Evolutionary conservation across 2,888 invertebrate species (phyloP), one percentile per base, ranked within the genome.

Genomic region (Allolobophora icterica): DNA sequence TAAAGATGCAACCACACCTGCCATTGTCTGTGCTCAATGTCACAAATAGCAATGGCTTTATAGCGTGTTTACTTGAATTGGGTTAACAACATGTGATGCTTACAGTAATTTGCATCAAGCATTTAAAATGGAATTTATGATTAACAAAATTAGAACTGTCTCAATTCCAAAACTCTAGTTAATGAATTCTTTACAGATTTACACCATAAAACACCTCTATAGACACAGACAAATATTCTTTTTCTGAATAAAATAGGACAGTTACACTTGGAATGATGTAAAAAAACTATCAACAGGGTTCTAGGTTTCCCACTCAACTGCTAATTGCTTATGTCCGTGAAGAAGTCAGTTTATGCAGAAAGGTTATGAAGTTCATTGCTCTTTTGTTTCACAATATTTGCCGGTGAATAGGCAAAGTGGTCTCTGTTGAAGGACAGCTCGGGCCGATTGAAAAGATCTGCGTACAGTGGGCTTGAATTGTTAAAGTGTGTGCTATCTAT

Each of bases 401-500:
- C n/a, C 11, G 30, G 71, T 71, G 89, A 89, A 40, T 89, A 38
- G n/a, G 40, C 40, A 71, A 58, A 91, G 89, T 90, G 90, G 58
- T 91, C 91, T n/a, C 91, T 34, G 89, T 91, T 91, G 84, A 92
- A 83, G 38, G 91, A 90, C 83, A 92, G 91, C 40, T 91, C 91
- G 15, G 92, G 91, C 33, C 89, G 42, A 87, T 45, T 42, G 38
- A 24, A 30, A 52, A 90, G 89, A n/a, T 40, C n/a, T 19, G 91
- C 89, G 58, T 91, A 92, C 33, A 93, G 91, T 3, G 92, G 93
- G 89, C 92, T 93, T 34, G 92, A 92, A 35, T 91, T 91, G 87
- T 91, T 91, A 71, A 91, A 90, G 90, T 91, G 92, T 8, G 91
- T 92, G 90, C 92, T 92, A 91, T 92, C 92, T 38, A 91, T 91